Evolutionary conservation across 2,888 invertebrate genomes (phyloP), one percentile per base, ranked within the genome.

Genomic region (Leptothorax acervorum): DNA sequence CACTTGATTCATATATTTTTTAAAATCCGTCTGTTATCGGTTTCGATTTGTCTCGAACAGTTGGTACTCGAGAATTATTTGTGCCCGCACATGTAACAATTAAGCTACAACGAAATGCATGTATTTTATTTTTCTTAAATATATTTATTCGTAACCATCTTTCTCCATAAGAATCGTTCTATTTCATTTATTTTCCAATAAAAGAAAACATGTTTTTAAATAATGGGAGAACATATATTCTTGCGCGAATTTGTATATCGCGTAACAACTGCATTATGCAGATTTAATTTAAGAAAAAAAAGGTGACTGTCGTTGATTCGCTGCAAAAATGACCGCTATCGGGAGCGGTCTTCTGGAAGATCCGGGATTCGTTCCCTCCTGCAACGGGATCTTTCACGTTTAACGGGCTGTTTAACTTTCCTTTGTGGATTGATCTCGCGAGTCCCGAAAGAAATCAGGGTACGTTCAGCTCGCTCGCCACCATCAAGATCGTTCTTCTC

Each of bases 401-500:
- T 3, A 15, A 18, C 18, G 18, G 31, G 1, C 8, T 8, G n/a
- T 3, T 65, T 65, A 39, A 15, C 23, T 42, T 42, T 42, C 6
- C 53, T 55, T 55, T 11, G 55, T n/a, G n/a, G 2, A 53, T 53
- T 53, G n/a, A 53, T 63, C 1, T 9, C 11, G n/a, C n/a, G 39
- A 5, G n/a, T 39, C 11, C 3, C n/a, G n/a, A 63, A n/a, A 39
- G 11, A 39, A n/a, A 45, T 45, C 3, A 23, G 39, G 39, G 39
- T 12, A 39, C 39, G 11, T n/a, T 63, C 11, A 63, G 11, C n/a
- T 63, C 39, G 11, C 11, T 39, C 11, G n/a, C 39, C 5, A 9
- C n/a, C 11, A 63, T 63, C n/a, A 62, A 62, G 28, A 63, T 63
- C 11, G n/a, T 63, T 39, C 63, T 63, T 63, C 5, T 63, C 11